Evolutionary conservation across 2,797 vertebrate genomes (phyloP).

Genomic region (Gobionotothen gibberifrons): DNA sequence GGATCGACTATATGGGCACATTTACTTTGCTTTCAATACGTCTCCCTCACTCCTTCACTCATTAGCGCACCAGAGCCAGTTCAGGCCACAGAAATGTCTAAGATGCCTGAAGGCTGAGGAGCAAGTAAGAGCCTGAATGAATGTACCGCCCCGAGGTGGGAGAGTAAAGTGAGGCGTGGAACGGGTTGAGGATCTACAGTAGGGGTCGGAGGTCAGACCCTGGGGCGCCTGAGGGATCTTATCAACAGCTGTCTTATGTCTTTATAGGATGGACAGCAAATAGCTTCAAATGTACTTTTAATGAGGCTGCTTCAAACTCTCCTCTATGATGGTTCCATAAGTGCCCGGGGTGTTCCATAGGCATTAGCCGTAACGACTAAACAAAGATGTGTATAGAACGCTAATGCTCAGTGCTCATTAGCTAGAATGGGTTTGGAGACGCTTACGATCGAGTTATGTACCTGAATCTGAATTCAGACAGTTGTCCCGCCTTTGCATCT

Average conservation of each 20-base stretch:
- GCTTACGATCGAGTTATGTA: slow-evolving; percentile 49
- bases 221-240: slow-evolving; percentile 51
- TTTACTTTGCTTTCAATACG: slow-evolving; percentile 52
- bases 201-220: slow-evolving; percentile 65
- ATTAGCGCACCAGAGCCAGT: slow-evolving; percentile 56
- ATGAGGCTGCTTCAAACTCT: slow-evolving; percentile 75
- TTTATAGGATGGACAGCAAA: slow-evolving; percentile 52
- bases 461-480: slow-evolving; percentile 45
- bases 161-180: slow-evolving; percentile 36
- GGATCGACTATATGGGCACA: slow-evolving; percentile 43
- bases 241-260: slow-evolving; percentile 65
- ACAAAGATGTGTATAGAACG: slow-evolving; percentile 65
- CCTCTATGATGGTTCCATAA: slow-evolving; percentile 63
- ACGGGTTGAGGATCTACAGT: slow-evolving; percentile 57
- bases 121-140: slow-evolving; percentile 71
- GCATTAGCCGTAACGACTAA: slow-evolving; percentile 76
- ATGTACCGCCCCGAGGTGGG: slow-evolving; percentile 50
- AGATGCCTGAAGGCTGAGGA: slow-evolving; percentile 48
- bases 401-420: slow-evolving; percentile 71
- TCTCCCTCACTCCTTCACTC: slow-evolving; percentile 32
- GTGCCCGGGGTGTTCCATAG: slow-evolving; percentile 70
- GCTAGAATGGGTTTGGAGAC: slow-evolving; percentile 61
- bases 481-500: slow-evolving; percentile 41
- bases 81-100: slow-evolving; percentile 43
- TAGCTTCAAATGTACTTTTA: slow-evolving; percentile 76